These are phyloP conservation scores for Piaya cayana DNA, from an alignment of 2,113 vertebrate genomes.

Conservation along the genomic window DNA sequence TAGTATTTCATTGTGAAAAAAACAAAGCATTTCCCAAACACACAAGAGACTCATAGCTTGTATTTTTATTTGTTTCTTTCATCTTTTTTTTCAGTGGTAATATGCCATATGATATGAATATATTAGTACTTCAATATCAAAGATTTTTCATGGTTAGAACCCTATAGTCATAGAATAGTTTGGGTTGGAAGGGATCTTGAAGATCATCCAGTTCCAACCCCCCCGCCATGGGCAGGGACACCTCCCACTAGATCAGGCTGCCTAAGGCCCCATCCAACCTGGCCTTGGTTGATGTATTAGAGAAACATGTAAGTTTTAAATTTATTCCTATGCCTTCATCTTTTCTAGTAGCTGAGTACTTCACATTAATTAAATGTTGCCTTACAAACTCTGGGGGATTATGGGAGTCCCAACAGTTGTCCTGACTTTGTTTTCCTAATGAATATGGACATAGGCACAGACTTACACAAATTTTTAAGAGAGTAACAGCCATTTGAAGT, in stretches of 20 bases:
- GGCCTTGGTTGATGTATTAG: not conserved
- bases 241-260: no score
- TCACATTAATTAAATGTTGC: not conserved
- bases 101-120: not conserved
- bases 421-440: not conserved
- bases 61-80: not conserved
- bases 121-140: not conserved
- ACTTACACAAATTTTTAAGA: not conserved
- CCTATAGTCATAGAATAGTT: no score
- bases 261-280: no score
- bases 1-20: not conserved
- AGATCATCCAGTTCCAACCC: no score
- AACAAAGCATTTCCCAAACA: not conserved
- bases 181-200: no score
- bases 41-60: not conserved
- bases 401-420: not conserved
- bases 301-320: not conserved
- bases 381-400: not conserved
- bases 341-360: not conserved
- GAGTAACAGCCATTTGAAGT: not conserved
- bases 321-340: not conserved
- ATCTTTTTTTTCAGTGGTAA: not conserved
- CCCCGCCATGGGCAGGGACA: no score
- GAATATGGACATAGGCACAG: not conserved
- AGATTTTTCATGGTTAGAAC: not conserved